These are phyloP conservation scores for Acleris literana DNA, from an alignment of 2,888 invertebrate genomes.

Conservation along the genomic window DNA sequence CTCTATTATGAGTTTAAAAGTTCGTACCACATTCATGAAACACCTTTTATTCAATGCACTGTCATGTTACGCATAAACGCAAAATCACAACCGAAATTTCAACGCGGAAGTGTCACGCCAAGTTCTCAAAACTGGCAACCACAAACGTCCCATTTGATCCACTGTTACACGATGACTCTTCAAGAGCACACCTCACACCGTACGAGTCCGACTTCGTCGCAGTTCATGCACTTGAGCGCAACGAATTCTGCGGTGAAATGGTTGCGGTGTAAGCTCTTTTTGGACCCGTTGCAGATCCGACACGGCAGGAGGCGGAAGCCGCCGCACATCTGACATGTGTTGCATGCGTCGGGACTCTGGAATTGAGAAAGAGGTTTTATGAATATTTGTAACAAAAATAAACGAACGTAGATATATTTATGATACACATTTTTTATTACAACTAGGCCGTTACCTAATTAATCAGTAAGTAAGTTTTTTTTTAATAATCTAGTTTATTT, in stretches of 20 bases:
- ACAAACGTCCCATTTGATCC: neutral
- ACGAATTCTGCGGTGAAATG: conserved; percentile 97
- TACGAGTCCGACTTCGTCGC: conserved; percentile 97
- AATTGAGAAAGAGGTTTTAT: conserved; percentile 53
- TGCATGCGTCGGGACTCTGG: conserved; percentile 91
- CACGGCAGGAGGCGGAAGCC: conserved; percentile 96
- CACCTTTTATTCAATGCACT: too few relatives aligned
- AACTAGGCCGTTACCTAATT: too few relatives aligned
- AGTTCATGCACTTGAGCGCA: conserved; percentile 96
- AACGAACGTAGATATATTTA: too few relatives aligned
- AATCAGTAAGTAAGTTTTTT: too few relatives aligned
- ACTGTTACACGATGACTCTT: conserved; percentile 25
- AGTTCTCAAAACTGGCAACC: neutral
- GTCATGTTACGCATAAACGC: neutral
- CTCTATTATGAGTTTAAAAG: too few relatives aligned
- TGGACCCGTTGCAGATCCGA: conserved; percentile 96
- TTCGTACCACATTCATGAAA: too few relatives aligned
- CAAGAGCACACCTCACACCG: conserved; percentile 92
- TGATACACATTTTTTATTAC: too few relatives aligned
- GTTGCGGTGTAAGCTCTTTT: conserved; percentile 97
- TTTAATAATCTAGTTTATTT: too few relatives aligned
- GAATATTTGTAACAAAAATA: neutral
- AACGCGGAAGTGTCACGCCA: neutral
- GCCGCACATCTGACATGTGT: conserved; percentile 94
- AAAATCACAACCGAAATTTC: neutral